Percentiles rank a stretch among this genome's conserved stretches.
Evolutionary conservation across 2,113 vertebrate species (phyloP).

Genomic region (Fulica atra): DNA sequence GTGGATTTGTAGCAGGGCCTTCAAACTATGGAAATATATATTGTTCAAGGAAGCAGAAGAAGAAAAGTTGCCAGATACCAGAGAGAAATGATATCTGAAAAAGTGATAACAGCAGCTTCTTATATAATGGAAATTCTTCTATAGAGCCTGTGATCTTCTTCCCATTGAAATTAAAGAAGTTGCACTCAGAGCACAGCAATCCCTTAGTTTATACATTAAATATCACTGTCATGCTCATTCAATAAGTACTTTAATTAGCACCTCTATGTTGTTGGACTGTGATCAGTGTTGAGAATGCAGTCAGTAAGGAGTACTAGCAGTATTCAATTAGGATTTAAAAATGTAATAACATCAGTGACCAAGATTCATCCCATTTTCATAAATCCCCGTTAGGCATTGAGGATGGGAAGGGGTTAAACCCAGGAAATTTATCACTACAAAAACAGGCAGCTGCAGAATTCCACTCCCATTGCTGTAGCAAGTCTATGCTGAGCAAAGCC

Average conservation of each 20-base stretch:
- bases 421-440: not conserved
- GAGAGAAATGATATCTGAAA: not conserved
- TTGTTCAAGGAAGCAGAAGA: not conserved
- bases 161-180: not conserved
- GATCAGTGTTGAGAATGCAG: not conserved
- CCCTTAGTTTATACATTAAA: not conserved
- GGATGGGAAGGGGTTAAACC: conserved; percentile 47
- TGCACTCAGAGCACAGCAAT: not conserved
- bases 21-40: not conserved
- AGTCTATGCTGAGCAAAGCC: not conserved
- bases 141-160: not conserved
- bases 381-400: not conserved
- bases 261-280: not conserved
- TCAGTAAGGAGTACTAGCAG: not conserved
- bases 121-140: not conserved
- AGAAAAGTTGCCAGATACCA: not conserved
- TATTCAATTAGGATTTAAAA: conserved; percentile 17
- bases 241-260: not conserved
- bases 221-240: not conserved
- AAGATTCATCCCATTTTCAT: not conserved
- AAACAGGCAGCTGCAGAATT: conserved; percentile 24
- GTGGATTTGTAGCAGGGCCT: not conserved
- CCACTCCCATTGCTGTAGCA: not conserved
- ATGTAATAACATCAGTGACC: not conserved
- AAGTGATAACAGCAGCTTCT: not conserved